Evolutionary conservation across 1,140 invertebrate species (phyloP).

Genomic region (Eriosoma lanigerum): DNA sequence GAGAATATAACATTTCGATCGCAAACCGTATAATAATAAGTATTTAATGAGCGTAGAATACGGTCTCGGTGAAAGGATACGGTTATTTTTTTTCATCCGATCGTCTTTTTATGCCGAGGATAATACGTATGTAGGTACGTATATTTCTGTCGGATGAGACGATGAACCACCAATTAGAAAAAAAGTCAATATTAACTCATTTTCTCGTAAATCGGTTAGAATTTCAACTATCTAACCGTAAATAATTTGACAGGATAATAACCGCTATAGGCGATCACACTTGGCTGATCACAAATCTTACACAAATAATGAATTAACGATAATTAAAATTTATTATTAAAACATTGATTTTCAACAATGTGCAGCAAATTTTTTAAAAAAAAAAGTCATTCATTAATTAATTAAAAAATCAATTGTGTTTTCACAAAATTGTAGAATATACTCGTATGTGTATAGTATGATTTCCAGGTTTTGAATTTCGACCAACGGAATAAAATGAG

Average conservation of each 20-base stretch:
- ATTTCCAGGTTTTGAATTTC: too few relatives aligned
- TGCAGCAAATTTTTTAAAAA: too few relatives aligned
- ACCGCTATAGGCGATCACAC: constrained; percentile 25
- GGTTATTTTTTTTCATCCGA: constrained; percentile 2
- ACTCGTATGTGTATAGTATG: too few relatives aligned
- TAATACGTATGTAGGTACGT: neutral
- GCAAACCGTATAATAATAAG: constrained; percentile 32
- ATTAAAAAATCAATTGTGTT: too few relatives aligned
- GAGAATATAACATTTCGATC: constrained; percentile 18
- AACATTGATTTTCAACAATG: too few relatives aligned
- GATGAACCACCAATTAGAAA: constrained; percentile 26
- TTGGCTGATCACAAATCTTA: constrained; percentile 12
- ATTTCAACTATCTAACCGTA: constrained; percentile 22
- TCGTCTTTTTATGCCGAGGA: neutral
- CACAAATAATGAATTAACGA: constrained; percentile 23
- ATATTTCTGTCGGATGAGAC: neutral
- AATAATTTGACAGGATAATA: constrained; percentile 39
- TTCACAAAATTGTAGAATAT: too few relatives aligned
- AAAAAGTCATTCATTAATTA: too few relatives aligned
- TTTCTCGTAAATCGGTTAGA: constrained; percentile 34
- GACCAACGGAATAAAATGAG: too few relatives aligned
- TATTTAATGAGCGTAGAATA: constrained; percentile 35
- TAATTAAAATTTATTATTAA: neutral
- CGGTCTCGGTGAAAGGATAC: constrained; percentile 39
- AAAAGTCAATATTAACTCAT: constrained; percentile 42